These are phyloP conservation scores for Crocallis elinguaria DNA, from an alignment of 2,888 invertebrate species.

Conservation along the genomic window DNA sequence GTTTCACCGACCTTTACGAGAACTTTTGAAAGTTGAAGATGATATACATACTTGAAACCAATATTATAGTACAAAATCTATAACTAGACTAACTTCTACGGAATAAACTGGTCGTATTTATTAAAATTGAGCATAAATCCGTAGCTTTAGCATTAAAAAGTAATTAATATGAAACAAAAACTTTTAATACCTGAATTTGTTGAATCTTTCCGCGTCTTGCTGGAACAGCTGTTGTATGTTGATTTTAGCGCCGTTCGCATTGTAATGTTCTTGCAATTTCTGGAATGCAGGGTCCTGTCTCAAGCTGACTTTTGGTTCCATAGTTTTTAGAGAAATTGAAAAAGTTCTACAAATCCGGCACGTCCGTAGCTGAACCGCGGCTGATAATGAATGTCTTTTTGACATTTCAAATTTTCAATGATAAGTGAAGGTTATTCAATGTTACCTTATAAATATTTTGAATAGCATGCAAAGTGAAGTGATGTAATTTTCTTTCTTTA, in stretches of 20 bases:
- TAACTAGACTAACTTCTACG: not conserved
- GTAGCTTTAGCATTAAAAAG: constrained; percentile 5
- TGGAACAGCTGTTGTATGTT: constrained; percentile 93
- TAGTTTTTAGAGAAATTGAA: constrained; percentile 56
- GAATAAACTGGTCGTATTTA: not conserved
- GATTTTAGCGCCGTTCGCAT: constrained; percentile 88
- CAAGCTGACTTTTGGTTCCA: constrained; percentile 76
- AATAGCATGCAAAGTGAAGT: not conserved
- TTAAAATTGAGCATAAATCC: not conserved
- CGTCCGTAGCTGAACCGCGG: constrained; percentile 51
- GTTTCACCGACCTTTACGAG: constrained; percentile 58
- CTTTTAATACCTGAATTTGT: constrained; percentile 91
- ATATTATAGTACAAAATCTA: not conserved
- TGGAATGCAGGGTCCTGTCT: constrained; percentile 88
- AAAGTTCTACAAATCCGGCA: constrained; percentile 44
- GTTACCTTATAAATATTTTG: not conserved
- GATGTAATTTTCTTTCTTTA: too few relatives aligned
- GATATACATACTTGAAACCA: constrained; percentile 34
- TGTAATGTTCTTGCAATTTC: constrained; percentile 90
- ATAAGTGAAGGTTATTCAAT: constrained; percentile 72
- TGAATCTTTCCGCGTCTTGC: constrained; percentile 91
- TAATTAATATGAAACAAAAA: constrained; percentile 24
- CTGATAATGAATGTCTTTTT: constrained; percentile 75
- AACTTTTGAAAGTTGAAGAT: constrained; percentile 41
- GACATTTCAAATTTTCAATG: constrained; percentile 84